A percentile compares a stretch with the other conserved stretches of the same genome.
Evolutionary conservation across 2,797 vertebrate species (phyloP).

Genomic region (Syncerus caffer): DNA sequence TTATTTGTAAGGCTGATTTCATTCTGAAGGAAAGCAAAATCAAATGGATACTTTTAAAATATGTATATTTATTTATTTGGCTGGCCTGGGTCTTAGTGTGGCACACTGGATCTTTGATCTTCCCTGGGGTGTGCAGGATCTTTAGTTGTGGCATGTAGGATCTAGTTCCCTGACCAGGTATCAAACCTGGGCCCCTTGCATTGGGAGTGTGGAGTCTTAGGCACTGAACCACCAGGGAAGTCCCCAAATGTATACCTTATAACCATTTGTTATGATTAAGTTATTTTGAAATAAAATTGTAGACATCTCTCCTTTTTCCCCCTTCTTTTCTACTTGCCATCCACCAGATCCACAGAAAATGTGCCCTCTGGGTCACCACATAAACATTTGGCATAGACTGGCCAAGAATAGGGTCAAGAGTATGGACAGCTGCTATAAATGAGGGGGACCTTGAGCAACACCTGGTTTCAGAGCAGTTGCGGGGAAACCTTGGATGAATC

Average conservation of each 20-base stretch:
- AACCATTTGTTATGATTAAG: background rate
- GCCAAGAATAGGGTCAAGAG: background rate
- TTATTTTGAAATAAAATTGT: background rate
- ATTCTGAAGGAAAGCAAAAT: slow-evolving; percentile 5
- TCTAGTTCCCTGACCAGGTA: background rate
- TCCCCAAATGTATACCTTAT: background rate
- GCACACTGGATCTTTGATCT: background rate
- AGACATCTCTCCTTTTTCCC: background rate
- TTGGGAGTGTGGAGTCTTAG: background rate
- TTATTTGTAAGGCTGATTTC: background rate
- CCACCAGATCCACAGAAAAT: background rate
- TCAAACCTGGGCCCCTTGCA: background rate
- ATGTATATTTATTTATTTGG: background rate
- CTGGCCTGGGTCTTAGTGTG: background rate
- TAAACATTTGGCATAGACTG: background rate
- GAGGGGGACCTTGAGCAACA: background rate
- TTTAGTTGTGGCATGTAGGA: background rate
- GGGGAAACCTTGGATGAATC: background rate
- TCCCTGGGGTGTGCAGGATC: background rate
- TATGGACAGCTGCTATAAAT: background rate
- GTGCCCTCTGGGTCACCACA: background rate
- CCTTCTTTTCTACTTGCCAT: background rate
- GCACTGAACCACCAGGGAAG: background rate
- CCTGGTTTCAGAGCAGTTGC: background rate
- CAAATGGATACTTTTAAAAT: background rate